These are phyloP conservation scores for Oscheius myriophilus DNA, from an alignment of 2,888 invertebrate species.

Conservation along the genomic window DNA sequence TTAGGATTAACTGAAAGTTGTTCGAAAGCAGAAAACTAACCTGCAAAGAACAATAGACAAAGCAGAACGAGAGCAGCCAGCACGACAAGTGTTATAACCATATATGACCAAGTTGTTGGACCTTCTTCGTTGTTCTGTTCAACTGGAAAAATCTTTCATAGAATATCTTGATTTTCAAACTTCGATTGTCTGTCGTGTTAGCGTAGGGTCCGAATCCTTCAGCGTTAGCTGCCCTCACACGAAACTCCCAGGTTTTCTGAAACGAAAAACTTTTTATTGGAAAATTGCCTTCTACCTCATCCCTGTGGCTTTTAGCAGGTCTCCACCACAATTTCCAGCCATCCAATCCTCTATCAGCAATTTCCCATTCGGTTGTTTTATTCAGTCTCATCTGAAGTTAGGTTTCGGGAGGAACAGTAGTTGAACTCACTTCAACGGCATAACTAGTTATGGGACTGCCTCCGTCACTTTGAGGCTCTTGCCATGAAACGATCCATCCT, in stretches of 20 bases:
- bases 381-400: constrained; percentile 50
- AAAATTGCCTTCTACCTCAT: constrained; percentile 4
- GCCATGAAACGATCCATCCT: constrained; percentile 68
- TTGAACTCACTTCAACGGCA: constrained; percentile 59
- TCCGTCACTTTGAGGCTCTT: constrained; percentile 63
- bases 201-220: constrained; percentile 69
- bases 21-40: background rate
- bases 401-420: background rate
- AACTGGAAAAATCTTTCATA: background rate
- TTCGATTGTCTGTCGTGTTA: constrained; percentile 15
- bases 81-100: constrained; percentile 23
- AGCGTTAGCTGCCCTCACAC: constrained; percentile 68
- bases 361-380: constrained; percentile 68
- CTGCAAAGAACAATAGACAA: constrained; percentile 38
- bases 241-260: constrained; percentile 48
- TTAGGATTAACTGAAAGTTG: background rate
- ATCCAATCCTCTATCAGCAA: constrained; percentile 67
- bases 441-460: constrained; percentile 65
- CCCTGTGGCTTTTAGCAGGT: constrained; percentile 34
- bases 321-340: constrained; percentile 61
- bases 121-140: constrained; percentile 7
- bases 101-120: background rate
- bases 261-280: background rate
- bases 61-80: constrained; percentile 34
- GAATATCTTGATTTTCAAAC: background rate